Conservation (phyloP, 1,140 invertebrate genomes). For the Doryteuthis pealeii region DNA sequence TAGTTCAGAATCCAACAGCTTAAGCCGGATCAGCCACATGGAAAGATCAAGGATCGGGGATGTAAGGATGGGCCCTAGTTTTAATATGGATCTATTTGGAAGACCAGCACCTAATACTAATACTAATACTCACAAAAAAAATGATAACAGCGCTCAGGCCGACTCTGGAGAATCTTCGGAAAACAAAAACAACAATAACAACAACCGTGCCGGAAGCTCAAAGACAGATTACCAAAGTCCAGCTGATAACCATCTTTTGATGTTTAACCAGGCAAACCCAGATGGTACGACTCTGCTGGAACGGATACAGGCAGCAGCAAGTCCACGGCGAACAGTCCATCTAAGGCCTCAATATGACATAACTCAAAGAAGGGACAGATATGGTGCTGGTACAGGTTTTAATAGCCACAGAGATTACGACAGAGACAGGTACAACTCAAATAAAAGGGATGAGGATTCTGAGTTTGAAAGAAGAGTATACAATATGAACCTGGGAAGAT, state of each 20-base stretch:
- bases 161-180: not conserved
- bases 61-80: not conserved
- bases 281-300: not conserved
- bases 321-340: not conserved
- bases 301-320: not conserved
- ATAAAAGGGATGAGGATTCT: too few species aligned
- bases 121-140: too few species aligned
- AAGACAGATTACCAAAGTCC: not conserved
- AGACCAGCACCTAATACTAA: not conserved
- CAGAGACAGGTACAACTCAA: too few species aligned
- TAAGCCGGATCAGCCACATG: not conserved
- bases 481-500: too few species aligned
- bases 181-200: not conserved
- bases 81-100: constrained; percentile 1
- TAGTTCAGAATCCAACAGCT: not conserved
- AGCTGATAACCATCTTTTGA: not conserved
- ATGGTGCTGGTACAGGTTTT: too few species aligned
- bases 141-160: not conserved
- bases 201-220: not conserved
- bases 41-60: not conserved
- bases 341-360: too few species aligned
- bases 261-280: not conserved
- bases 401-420: too few species aligned
- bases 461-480: too few species aligned
- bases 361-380: too few species aligned